phyloP scores from a whole-genome alignment of 2,888 invertebrate species.

The Zootermopsis nevadensis region DNA sequence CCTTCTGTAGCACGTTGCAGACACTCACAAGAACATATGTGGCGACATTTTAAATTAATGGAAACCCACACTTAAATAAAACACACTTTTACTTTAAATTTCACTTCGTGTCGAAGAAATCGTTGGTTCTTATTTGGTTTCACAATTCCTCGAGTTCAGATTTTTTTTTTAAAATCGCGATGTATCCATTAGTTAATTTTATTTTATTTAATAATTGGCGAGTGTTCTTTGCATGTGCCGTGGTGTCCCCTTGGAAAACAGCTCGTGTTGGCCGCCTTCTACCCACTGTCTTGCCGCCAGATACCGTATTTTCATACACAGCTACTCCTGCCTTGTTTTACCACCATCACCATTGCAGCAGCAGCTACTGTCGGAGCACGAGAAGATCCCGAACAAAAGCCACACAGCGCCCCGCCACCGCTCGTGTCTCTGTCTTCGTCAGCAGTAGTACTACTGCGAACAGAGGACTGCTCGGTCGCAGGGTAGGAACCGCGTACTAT shows the following conservation, averaged over 20 bases:
- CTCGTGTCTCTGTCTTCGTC: neutral
- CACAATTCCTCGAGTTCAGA: neutral
- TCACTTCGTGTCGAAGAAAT: neutral
- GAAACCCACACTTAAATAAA: neutral
- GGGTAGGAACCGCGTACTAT: conserved; percentile 5
- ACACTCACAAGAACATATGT: neutral
- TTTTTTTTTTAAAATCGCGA: neutral
- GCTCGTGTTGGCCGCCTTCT: neutral
- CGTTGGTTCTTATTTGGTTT: neutral
- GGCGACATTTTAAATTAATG: neutral
- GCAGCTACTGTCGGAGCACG: neutral
- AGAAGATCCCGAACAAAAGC: neutral
- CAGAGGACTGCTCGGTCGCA: neutral
- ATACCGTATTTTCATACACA: neutral
- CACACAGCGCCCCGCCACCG: neutral
- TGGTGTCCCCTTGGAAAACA: neutral
- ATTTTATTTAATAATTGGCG: neutral
- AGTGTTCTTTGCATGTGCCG: too few species aligned
- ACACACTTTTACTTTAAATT: conserved; percentile 10
- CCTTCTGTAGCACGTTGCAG: conserved; percentile 2
- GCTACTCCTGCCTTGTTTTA: neutral
- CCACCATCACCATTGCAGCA: conserved; percentile 12
- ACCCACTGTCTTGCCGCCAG: neutral
- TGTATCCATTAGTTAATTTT: neutral
- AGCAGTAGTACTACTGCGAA: neutral